Conservation (phyloP, 2,797 vertebrate genomes). For the Sibirionetta formosa region DNA sequence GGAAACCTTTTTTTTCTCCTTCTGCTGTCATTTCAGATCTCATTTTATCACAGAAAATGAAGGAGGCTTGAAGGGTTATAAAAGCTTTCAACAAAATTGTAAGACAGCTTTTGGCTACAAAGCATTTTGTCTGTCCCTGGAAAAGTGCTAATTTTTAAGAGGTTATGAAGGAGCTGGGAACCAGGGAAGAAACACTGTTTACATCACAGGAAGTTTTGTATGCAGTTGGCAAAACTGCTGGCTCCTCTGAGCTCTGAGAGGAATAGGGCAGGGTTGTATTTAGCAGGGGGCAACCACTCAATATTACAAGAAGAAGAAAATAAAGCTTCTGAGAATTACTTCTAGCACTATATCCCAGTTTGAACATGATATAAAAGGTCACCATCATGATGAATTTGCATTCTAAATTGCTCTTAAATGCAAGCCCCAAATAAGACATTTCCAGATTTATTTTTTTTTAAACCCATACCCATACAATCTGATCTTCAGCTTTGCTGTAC, state of each 20-base stretch:
- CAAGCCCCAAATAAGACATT: not conserved
- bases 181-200: not conserved
- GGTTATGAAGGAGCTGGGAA: constrained; percentile 51
- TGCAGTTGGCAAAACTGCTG: not conserved
- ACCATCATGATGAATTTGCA: not conserved
- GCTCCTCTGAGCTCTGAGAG: not conserved
- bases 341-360: not conserved
- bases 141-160: constrained; percentile 38
- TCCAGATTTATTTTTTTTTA: not conserved
- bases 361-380: not conserved
- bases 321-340: not conserved
- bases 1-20: not conserved
- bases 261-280: not conserved
- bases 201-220: not conserved
- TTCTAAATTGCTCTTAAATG: not conserved
- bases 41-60: constrained; percentile 2
- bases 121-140: constrained; percentile 16
- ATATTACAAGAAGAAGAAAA: not conserved
- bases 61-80: not conserved
- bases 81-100: constrained; percentile 37
- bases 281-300: not conserved
- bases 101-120: constrained; percentile 1
- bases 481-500: not conserved
- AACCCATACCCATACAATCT: not conserved
- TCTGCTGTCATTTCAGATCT: not conserved